These are phyloP conservation scores for Capromys pilorides DNA, from an alignment of 2,797 vertebrate genomes.

Conservation along the genomic window DNA sequence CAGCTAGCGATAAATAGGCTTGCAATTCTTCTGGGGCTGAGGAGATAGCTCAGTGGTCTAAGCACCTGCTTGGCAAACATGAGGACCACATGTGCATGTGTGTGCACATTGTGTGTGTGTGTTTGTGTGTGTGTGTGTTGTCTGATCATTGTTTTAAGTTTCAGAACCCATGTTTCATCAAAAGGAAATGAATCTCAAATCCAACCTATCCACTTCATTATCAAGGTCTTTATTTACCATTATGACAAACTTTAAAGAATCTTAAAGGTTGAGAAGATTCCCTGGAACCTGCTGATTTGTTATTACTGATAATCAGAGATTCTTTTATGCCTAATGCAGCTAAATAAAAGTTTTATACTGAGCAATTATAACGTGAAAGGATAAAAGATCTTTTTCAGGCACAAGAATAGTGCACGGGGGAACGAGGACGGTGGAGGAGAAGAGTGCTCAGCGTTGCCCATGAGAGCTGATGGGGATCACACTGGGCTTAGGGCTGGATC, in stretches of 20 bases:
- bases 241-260: conserved; percentile 29
- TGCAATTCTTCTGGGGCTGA: too few species aligned
- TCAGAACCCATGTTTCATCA: not conserved
- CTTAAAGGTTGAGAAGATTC: not conserved
- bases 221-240: not conserved
- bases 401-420: not conserved
- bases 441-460: not conserved
- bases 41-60: too few species aligned
- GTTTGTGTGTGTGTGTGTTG: not conserved
- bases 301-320: conserved; percentile 62
- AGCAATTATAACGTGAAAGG: conserved; percentile 49
- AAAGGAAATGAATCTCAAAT: conserved; percentile 13
- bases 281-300: not conserved
- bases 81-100: too few species aligned
- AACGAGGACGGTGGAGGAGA: not conserved
- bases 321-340: conserved; percentile 38
- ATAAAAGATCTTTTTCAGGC: conserved; percentile 51
- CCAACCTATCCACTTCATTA: not conserved
- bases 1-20: not conserved
- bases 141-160: not conserved
- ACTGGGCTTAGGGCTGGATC: not conserved
- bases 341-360: conserved; percentile 62
- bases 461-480: not conserved
- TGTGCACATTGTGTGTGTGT: not conserved
- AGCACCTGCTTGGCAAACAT: too few species aligned